Percentiles rank a stretch among this genome's conserved stretches.
These are phyloP conservation scores for Hesperia comma DNA, from an alignment of 2,888 invertebrate species.

Conservation along the genomic window DNA sequence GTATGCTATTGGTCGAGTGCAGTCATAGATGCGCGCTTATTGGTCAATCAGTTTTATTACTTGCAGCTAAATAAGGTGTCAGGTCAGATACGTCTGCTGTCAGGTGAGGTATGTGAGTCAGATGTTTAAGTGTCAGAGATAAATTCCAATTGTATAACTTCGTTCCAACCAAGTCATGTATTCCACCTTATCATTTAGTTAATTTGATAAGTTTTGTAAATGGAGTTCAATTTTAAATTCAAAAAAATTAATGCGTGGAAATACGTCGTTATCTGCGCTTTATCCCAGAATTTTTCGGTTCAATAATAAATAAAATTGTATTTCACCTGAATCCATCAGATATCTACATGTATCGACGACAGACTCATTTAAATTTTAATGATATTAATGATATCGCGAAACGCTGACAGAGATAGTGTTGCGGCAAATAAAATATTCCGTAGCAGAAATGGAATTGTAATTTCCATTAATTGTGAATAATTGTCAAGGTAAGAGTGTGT, in stretches of 20 bases:
- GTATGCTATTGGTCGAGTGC: too few species aligned
- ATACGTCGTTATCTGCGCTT: background rate
- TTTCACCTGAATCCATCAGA: conserved; percentile 21
- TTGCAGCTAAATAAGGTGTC: too few species aligned
- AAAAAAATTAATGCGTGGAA: background rate
- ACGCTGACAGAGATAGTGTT: conserved; percentile 17
- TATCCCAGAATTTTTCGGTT: background rate
- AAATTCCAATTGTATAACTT: too few species aligned
- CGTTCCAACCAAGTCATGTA: too few species aligned
- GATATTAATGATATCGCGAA: conserved; percentile 31
- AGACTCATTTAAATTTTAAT: conserved; percentile 36
- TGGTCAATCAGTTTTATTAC: too few species aligned
- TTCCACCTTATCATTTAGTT: too few species aligned
- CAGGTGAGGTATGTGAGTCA: too few species aligned
- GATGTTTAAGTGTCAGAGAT: too few species aligned
- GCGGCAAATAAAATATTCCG: conserved; percentile 29
- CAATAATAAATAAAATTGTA: conserved; percentile 9
- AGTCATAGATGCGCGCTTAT: too few species aligned
- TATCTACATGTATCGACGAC: conserved; percentile 19
- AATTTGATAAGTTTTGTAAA: too few species aligned
- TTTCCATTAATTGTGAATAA: conserved; percentile 24
- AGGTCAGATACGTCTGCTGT: too few species aligned
- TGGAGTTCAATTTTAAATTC: background rate
- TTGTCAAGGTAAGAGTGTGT: conserved; percentile 13
- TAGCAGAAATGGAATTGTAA: conserved; percentile 16